Conservation (phyloP, 2,888 invertebrate genomes). For the Elaeidobius kamerunicus region DNA sequence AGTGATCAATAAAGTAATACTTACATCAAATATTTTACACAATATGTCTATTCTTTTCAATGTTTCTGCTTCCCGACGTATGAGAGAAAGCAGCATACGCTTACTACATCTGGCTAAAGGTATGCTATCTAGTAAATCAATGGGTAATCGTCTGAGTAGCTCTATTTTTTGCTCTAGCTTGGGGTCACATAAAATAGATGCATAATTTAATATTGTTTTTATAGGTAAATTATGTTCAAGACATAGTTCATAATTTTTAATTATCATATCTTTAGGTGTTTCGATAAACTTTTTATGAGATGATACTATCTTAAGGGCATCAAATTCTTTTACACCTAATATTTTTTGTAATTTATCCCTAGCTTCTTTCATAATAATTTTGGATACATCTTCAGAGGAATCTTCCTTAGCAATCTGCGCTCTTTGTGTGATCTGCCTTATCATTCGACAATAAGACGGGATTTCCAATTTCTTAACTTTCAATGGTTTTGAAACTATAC, state of each 20-base stretch:
- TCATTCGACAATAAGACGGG: too few relatives aligned
- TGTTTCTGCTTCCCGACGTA: background rate
- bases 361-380: too few relatives aligned
- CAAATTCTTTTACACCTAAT: slow-evolving; percentile 8
- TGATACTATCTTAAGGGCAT: slow-evolving; percentile 11
- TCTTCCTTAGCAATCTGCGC: too few relatives aligned
- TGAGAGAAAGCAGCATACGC: background rate
- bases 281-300: slow-evolving; percentile 6
- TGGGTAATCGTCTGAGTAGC: slow-evolving; percentile 3
- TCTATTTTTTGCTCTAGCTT: slow-evolving; percentile 12
- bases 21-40: slow-evolving; percentile 16
- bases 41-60: slow-evolving; percentile 10
- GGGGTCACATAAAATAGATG: slow-evolving; percentile 10
- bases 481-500: too few relatives aligned
- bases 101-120: slow-evolving; percentile 4
- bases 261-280: slow-evolving; percentile 3
- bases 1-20: background rate
- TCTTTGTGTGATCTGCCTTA: too few relatives aligned
- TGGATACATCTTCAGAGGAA: too few relatives aligned
- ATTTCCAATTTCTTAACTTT: too few relatives aligned
- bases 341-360: slow-evolving; percentile 5
- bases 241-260: slow-evolving; percentile 10
- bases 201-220: slow-evolving; percentile 11
- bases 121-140: background rate
- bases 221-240: background rate